These are phyloP conservation scores for Botrylloides violaceus DNA, from an alignment of 23 tunicate genomes.

Conservation along the genomic window DNA sequence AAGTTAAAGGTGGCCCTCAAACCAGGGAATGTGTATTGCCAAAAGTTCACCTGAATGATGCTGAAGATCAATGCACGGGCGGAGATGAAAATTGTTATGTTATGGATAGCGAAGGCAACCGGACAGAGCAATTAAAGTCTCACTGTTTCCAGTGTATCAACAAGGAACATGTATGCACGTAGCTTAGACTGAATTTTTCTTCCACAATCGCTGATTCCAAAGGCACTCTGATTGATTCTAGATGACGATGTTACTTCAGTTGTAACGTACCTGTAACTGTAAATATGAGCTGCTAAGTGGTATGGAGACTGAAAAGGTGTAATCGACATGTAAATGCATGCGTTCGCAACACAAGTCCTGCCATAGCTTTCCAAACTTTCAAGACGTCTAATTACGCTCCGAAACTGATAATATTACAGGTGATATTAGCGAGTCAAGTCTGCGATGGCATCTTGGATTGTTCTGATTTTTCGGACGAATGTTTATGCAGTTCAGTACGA, in stretches of 20 bases:
- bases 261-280: too few species aligned
- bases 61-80: constrained; percentile 26
- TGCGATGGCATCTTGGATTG: constrained; percentile 75
- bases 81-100: constrained; percentile 52
- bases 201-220: too few species aligned
- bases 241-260: too few species aligned
- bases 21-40: constrained; percentile 43
- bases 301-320: too few species aligned
- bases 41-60: constrained; percentile 25
- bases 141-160: constrained; percentile 63
- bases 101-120: background rate
- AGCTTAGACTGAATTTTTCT: too few species aligned
- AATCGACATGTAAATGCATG: too few species aligned
- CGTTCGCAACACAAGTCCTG: too few species aligned
- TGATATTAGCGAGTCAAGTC: constrained; percentile 46
- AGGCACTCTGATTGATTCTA: too few species aligned
- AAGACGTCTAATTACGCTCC: too few species aligned
- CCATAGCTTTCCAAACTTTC: too few species aligned
- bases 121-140: constrained; percentile 13
- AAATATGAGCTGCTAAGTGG: too few species aligned
- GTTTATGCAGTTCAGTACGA: constrained; percentile 36
- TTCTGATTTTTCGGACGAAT: constrained; percentile 74
- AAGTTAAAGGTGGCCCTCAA: constrained; percentile 10
- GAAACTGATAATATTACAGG: constrained; percentile 11
- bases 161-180: constrained; percentile 35